Conservation (phyloP, 2,797 vertebrate species). For the Pampus argenteus region DNA sequence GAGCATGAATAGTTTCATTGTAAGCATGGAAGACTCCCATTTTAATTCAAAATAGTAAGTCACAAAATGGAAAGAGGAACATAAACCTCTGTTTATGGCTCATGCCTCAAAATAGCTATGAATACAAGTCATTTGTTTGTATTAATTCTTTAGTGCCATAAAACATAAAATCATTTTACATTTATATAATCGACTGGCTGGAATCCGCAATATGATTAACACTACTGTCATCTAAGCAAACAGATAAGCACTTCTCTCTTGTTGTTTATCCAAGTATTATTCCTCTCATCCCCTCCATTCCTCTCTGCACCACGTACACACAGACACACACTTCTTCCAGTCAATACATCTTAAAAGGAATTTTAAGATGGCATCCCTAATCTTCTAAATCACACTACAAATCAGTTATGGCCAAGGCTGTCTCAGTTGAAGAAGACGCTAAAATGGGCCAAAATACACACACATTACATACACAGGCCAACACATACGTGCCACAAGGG, state of each 20-base stretch:
- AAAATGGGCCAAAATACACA: slow-evolving; percentile 18
- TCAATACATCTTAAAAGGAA: slow-evolving; percentile 57
- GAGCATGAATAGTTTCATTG: no score
- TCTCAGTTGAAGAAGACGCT: slow-evolving; percentile 37
- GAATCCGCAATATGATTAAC: slow-evolving; percentile 24
- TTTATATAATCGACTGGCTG: slow-evolving; percentile 22
- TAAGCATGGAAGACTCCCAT: no score
- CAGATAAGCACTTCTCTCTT: slow-evolving; percentile 10
- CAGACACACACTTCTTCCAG: not conserved
- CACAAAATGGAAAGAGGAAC: no score
- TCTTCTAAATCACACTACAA: slow-evolving; percentile 62
- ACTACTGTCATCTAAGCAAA: slow-evolving; percentile 25
- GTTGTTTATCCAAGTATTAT: slow-evolving; percentile 26
- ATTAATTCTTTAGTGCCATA: not conserved
- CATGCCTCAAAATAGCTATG: no score
- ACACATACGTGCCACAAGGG: slow-evolving; percentile 1
- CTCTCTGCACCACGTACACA: not conserved
- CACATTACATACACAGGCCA: not conserved
- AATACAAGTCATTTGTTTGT: no score
- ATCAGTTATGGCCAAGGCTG: slow-evolving; percentile 43
- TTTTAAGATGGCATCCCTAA: slow-evolving; percentile 52
- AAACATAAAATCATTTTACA: no score
- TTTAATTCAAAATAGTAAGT: no score
- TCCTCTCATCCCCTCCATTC: not conserved
- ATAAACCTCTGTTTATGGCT: no score